Base-by-base conservation (phyloP, 2,888 invertebrate genomes). In the Ectropis crepuscularia region DNA sequence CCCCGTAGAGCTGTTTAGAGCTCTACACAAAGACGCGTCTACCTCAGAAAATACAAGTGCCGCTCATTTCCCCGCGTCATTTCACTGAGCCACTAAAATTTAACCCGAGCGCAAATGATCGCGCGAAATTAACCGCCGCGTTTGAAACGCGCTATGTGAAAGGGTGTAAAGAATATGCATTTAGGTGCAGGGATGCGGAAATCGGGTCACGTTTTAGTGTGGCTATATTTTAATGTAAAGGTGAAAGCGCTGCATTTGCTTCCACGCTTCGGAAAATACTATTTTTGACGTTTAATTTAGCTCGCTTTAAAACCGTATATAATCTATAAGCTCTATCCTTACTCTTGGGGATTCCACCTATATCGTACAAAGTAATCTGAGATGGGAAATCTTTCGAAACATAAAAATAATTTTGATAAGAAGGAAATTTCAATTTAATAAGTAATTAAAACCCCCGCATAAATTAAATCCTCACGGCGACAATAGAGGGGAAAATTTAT, bases 401-500 rank as follows among this genome's bases (percentile, higher is more conserved):
- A 50, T 10, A 41, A 37, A 38, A 55, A 55, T 50, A 36, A 12
- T 36, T 64, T 61, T 11, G 6, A 49, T 42, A 50, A 50, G 50
- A 49, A 12, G 42, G 53, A 53, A 51, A 53, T 63, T 62, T 67
- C 63, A 60, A 63, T 63, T 65, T 50, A 68, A 68, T 58, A 64
- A 63, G 48, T 59, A 67, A 62, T 38, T 58, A 67, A 67, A 67
- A 70, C 66, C 63, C 47, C 50, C 61, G 58, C 63, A 53, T 55
- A 55, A 68, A 59, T 61, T 61, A 67, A 70, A 74, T 73, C 63
- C 59, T 58, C 72, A 69, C 39, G 69, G 68, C 65, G 70, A 69
- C 74, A 74, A 72, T 68, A 68, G 68, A 72, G 73, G 61, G 72
- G 70, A 75, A 78, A 77, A 77, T 78, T 82, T 78, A 76, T 78